Evolutionary conservation across 2,113 vertebrate species (phyloP).

Genomic region (Antechinus stuartii): DNA sequence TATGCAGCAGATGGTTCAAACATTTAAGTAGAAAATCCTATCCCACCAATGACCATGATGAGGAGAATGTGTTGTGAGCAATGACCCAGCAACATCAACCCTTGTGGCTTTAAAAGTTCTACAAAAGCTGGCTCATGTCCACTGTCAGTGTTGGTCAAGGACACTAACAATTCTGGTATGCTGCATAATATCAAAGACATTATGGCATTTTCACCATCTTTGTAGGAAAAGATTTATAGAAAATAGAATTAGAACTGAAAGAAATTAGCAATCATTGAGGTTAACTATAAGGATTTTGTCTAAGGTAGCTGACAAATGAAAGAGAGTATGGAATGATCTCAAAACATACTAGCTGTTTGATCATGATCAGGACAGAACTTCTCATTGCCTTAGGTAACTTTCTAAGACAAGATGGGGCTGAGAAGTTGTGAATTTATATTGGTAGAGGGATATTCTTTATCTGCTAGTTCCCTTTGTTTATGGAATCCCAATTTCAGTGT

Average conservation of each 20-base stretch:
- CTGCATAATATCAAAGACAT: neutral
- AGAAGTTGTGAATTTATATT: neutral
- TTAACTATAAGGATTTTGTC: neutral
- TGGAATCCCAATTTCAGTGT: neutral
- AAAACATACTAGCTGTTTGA: neutral
- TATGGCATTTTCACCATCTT: neutral
- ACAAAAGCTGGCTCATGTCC: slow-evolving; percentile 2
- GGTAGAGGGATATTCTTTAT: neutral
- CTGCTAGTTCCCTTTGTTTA: neutral
- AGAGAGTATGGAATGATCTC: neutral
- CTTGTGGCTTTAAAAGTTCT: slow-evolving; percentile 51
- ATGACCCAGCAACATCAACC: slow-evolving; percentile 32
- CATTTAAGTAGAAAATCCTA: slow-evolving; percentile 80
- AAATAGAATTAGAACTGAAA: neutral
- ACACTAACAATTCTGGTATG: neutral
- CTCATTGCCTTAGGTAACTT: neutral
- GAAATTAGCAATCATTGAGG: neutral
- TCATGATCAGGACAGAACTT: neutral
- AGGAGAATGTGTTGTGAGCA: slow-evolving; percentile 49
- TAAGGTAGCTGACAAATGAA: neutral
- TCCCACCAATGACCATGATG: slow-evolving; percentile 73
- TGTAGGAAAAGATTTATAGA: neutral
- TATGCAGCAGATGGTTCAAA: slow-evolving; percentile 85
- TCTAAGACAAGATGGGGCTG: neutral
- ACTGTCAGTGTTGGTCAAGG: neutral